These are phyloP conservation scores for Salarias fasciatus DNA, from an alignment of 2,797 vertebrate species.

Conservation along the genomic window DNA sequence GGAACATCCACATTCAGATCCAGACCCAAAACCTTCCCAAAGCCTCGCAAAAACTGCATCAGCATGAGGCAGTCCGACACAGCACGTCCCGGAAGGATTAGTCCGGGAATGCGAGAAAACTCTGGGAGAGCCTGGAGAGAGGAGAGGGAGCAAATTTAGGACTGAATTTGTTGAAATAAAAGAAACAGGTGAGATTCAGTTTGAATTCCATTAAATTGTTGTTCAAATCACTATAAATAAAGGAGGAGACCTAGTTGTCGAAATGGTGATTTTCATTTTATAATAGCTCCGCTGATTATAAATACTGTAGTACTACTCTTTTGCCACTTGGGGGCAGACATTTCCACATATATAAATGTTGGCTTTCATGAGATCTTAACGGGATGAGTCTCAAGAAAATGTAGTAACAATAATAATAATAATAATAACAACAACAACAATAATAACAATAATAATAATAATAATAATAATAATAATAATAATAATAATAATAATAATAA, in stretches of 20 bases:
- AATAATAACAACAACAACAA: not conserved
- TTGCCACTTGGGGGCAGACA: slow-evolving; percentile 70
- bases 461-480: slow-evolving; percentile 1
- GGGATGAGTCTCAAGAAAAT: slow-evolving; percentile 27
- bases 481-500: slow-evolving; percentile 54
- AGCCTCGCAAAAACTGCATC: slow-evolving; percentile 96
- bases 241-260: slow-evolving; percentile 17
- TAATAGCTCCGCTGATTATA: not conserved
- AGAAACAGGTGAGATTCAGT: not conserved
- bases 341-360: slow-evolving; percentile 45
- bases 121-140: slow-evolving; percentile 90
- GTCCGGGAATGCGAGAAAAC: slow-evolving; percentile 92
- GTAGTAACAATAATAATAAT: not conserved
- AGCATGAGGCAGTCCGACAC: slow-evolving; percentile 98
- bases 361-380: slow-evolving; percentile 16
- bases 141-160: not conserved
- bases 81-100: slow-evolving; percentile 91
- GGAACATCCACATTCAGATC: slow-evolving; percentile 91
- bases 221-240: slow-evolving; percentile 7
- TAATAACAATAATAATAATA: not conserved
- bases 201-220: not conserved
- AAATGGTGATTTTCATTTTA: slow-evolving; percentile 32
- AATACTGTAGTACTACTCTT: slow-evolving; percentile 41
- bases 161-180: not conserved
- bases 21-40: slow-evolving; percentile 96